Percentiles rank a stretch among this genome's conserved stretches.
These are phyloP conservation scores for Cosmia trapezina DNA, from an alignment of 2,888 invertebrate genomes.

Conservation along the genomic window DNA sequence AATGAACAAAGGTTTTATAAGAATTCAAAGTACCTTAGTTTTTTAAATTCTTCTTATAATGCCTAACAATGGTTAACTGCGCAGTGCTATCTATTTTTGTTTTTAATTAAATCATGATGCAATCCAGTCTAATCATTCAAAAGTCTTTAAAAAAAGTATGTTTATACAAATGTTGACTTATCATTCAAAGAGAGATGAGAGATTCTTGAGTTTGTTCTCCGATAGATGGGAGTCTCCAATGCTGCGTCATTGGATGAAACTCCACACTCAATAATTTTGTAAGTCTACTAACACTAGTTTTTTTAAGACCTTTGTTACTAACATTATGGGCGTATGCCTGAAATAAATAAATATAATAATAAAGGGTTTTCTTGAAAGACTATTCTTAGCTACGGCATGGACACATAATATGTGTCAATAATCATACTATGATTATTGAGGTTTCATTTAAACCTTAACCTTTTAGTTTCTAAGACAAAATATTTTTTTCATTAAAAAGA, in stretches of 20 bases:
- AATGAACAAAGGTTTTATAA: neutral
- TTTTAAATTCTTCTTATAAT: neutral
- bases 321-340: too few species aligned
- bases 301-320: too few species aligned
- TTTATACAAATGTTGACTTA: neutral
- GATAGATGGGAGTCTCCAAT: too few species aligned
- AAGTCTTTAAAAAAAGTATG: too few species aligned
- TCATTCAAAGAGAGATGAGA: too few species aligned
- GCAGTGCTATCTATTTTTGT: neutral
- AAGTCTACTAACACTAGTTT: too few species aligned
- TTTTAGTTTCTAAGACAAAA: neutral
- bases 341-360: too few species aligned
- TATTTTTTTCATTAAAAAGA: neutral
- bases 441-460: neutral
- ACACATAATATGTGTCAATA: too few species aligned
- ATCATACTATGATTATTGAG: too few species aligned
- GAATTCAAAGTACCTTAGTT: neutral
- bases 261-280: too few species aligned
- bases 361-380: neutral
- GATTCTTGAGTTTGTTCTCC: too few species aligned
- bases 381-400: neutral
- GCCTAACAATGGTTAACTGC: neutral
- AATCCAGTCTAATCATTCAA: neutral
- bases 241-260: too few species aligned
- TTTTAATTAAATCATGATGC: neutral